Base-by-base conservation (phyloP, 2,888 invertebrate species). In the Laspeyria flexula region DNA sequence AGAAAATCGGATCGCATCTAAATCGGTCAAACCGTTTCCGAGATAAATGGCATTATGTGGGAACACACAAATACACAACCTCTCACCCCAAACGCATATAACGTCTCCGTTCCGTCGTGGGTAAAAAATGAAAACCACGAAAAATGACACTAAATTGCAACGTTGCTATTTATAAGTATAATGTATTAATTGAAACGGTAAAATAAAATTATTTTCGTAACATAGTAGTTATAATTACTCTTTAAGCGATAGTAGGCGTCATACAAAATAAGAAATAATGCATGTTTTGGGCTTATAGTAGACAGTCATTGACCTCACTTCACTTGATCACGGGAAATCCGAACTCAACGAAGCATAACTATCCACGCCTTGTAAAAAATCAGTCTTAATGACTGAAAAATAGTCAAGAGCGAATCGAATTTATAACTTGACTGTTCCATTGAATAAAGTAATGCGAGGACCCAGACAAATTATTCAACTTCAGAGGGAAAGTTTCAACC, bases 231-330 rank as follows among this genome's bases (percentile, higher is more conserved):
- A 18, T 18, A 18, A 18, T 18, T 18, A 18, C 3, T 3, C 2
- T 18, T 5, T 18, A 18, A 18, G 18, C 5, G 18, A 18, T 18
- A 47, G 55, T 44, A 46, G 39, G 23, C 38, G 45, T 30, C 12
- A 27, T 44, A n/a, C 12, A 34, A 54, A 49, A 51, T 15, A 47
- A 44, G 35, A 54, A 55, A 56, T 56, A 49, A 47, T 39, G 21
- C 50, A 54, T 58, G 46, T 47, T 55, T 64, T 54, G 55, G 66
- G 65, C 53, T 60, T 56, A 62, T 43, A 15, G 56, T 65, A 79
- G 71, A 72, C 78, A 68, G 81, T 81, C 81, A 75, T 66, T 77
- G 81, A 83, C 81, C 81, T 63, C 61, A 47, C 70, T 73, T 65
- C 58, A 72, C 62, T 65, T 52, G 62, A 73, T 68, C 71, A 65